Evolutionary conservation across 2,888 invertebrate species (phyloP), one percentile per base, ranked within the genome.

Genomic region (Heteromurus nitidus): DNA sequence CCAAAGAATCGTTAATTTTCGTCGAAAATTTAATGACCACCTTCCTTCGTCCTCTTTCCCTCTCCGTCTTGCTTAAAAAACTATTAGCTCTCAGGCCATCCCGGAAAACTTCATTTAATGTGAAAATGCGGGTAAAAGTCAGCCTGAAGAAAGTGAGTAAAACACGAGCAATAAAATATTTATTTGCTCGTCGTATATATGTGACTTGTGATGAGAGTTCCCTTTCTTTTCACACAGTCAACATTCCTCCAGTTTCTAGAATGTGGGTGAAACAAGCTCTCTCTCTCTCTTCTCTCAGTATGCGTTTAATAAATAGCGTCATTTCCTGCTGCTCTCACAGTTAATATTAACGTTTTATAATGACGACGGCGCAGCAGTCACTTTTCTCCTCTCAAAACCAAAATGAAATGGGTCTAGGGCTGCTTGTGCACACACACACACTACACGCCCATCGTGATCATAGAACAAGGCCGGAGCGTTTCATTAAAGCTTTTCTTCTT

Each of bases 331-430:
- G n/a, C n/a, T n/a, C n/a, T n/a, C n/a, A n/a, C n/a, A n/a, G n/a
- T n/a, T n/a, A n/a, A n/a, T n/a, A n/a, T n/a, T n/a, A n/a, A n/a
- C n/a, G n/a, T n/a, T n/a, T n/a, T n/a, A n/a, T n/a, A 5, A 36
- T 36, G 5, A 9, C 13, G 36, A 36, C n/a, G n/a, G n/a, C n/a
- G n/a, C n/a, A n/a, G 36, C 36, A 36, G 13, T 36, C 36, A 9
- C 36, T 36, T 36, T 36, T n/a, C n/a, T n/a, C n/a, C n/a, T n/a
- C 36, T 9, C 7, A 36, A 36, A 9, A 13, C 22, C 53, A 18
- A 53, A 53, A 53, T 53, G 53, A 53, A 53, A 53, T 53, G 5
- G 22, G 22, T n/a, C n/a, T n/a, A n/a, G n/a, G n/a, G n/a, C 47
- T 47, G 47, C n/a, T 47, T 47, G 16, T n/a, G 47, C 47, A 47